These are phyloP conservation scores for Phallusia fumigata DNA, from an alignment of 23 tunicate genomes.

Conservation along the genomic window DNA sequence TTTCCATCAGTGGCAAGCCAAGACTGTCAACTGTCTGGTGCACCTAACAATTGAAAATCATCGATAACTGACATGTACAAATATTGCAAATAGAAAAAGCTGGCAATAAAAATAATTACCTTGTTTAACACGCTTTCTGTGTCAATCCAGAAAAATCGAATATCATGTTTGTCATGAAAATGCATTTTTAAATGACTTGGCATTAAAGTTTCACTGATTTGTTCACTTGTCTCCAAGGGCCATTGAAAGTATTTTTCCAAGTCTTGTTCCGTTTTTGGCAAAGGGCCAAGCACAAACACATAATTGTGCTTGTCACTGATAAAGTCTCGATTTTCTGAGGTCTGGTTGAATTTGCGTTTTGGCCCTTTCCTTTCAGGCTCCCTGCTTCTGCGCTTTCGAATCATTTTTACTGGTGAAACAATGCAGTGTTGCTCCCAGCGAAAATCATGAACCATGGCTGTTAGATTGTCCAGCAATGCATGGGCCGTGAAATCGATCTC, in stretches of 20 bases:
- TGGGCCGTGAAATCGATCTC: constrained; percentile 29
- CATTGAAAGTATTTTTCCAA: constrained; percentile 56
- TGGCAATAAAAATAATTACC: neutral
- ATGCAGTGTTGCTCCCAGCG: constrained; percentile 57
- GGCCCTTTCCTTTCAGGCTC: neutral
- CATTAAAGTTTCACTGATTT: constrained; percentile 41
- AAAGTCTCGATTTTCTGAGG: neutral
- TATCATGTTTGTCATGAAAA: constrained; percentile 51
- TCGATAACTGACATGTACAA: no score
- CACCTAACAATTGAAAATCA: neutral
- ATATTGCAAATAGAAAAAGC: no score
- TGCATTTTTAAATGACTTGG: constrained; percentile 48
- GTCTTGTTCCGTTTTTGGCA: constrained; percentile 39
- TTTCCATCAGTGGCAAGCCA: constrained; percentile 24
- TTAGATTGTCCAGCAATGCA: constrained; percentile 29
- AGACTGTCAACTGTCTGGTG: neutral
- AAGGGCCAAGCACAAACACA: constrained; percentile 46
- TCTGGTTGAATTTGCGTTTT: neutral
- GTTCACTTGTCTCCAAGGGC: constrained; percentile 27
- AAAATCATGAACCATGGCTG: constrained; percentile 60
- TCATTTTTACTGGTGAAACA: constrained; percentile 55
- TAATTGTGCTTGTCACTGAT: constrained; percentile 8
- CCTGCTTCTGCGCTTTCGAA: constrained; percentile 20
- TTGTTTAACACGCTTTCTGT: neutral
- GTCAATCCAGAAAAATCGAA: constrained; percentile 55